phyloP scores from a whole-genome alignment of 2,797 vertebrate genomes.

The Sebastes iracundus region DNA sequence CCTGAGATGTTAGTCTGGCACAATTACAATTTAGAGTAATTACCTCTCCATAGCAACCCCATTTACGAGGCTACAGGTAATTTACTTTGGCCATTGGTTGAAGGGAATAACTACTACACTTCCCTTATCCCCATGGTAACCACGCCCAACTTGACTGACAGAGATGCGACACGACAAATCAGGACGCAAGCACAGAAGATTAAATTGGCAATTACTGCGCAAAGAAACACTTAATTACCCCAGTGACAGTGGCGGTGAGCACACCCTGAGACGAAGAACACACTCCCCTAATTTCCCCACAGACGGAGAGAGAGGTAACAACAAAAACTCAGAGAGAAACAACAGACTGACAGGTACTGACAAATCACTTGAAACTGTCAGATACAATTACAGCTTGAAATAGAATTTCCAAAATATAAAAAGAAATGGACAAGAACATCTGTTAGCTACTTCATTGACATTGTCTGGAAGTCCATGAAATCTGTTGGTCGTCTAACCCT shows the following conservation, averaged over 20 bases:
- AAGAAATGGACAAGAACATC: not conserved
- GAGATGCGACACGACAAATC: slow-evolving; percentile 30
- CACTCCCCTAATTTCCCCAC: slow-evolving; percentile 36
- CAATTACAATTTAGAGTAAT: slow-evolving; percentile 61
- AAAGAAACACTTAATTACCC: slow-evolving; percentile 65
- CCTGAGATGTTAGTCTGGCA: slow-evolving; percentile 45
- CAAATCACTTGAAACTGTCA: slow-evolving; percentile 7
- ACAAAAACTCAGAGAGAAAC: slow-evolving; percentile 19
- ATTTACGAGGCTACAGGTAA: slow-evolving; percentile 50
- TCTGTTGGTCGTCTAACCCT: not conserved
- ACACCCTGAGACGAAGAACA: slow-evolving; percentile 37
- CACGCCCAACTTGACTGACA: slow-evolving; percentile 61
- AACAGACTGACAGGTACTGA: slow-evolving; percentile 18
- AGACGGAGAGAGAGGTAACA: slow-evolving; percentile 23
- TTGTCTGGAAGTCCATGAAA: not conserved
- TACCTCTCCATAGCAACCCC: slow-evolving; percentile 67
- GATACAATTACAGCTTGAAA: not conserved
- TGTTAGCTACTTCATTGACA: not conserved
- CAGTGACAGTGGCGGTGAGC: slow-evolving; percentile 29
- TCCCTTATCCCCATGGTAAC: slow-evolving; percentile 69
- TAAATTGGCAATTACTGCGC: slow-evolving; percentile 72
- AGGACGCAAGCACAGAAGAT: slow-evolving; percentile 29
- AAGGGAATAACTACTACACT: slow-evolving; percentile 48
- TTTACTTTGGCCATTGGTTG: slow-evolving; percentile 47
- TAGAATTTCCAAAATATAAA: not conserved